Evolutionary conservation across 2,888 invertebrate species (phyloP).

Genomic region (Andrena marginata): DNA sequence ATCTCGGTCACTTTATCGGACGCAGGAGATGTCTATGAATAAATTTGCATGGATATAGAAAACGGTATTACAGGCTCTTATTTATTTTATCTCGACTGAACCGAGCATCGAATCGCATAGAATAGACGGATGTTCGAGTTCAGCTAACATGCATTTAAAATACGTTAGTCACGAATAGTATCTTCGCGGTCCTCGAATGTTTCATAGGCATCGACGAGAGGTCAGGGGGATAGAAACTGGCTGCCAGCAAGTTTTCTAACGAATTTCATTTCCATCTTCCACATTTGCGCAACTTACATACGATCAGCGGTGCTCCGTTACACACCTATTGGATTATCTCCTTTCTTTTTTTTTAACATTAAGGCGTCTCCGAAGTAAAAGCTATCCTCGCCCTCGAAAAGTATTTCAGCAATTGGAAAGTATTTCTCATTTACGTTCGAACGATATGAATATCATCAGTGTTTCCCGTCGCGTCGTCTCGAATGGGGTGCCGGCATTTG

Average conservation of each 20-base stretch:
- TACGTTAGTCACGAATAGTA: slow-evolving; percentile 13
- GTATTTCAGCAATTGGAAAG: slow-evolving; percentile 16
- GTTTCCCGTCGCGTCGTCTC: slow-evolving; percentile 18
- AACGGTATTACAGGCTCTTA: slow-evolving; percentile 27
- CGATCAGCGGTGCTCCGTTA: background rate
- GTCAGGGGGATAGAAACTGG: background rate
- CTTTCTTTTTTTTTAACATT: background rate
- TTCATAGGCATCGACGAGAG: background rate
- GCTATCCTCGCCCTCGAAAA: background rate
- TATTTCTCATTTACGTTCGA: slow-evolving; percentile 26
- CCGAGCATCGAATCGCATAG: slow-evolving; percentile 18
- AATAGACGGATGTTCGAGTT: background rate
- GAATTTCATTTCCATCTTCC: slow-evolving; percentile 25
- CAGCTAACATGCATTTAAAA: slow-evolving; percentile 23
- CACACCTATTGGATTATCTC: slow-evolving; percentile 6
- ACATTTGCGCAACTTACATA: slow-evolving; percentile 4
- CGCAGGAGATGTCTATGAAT: slow-evolving; percentile 19
- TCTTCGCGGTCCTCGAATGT: background rate
- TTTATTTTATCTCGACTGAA: slow-evolving; percentile 47
- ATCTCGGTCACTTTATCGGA: slow-evolving; percentile 33
- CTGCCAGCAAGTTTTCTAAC: slow-evolving; percentile 6
- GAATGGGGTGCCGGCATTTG: slow-evolving; percentile 71
- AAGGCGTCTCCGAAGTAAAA: slow-evolving; percentile 17
- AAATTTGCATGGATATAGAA: slow-evolving; percentile 21
- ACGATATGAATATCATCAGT: background rate